Evolutionary conservation across 1,140 invertebrate genomes (phyloP).

Genomic region (Centruroides sculpturatus): DNA sequence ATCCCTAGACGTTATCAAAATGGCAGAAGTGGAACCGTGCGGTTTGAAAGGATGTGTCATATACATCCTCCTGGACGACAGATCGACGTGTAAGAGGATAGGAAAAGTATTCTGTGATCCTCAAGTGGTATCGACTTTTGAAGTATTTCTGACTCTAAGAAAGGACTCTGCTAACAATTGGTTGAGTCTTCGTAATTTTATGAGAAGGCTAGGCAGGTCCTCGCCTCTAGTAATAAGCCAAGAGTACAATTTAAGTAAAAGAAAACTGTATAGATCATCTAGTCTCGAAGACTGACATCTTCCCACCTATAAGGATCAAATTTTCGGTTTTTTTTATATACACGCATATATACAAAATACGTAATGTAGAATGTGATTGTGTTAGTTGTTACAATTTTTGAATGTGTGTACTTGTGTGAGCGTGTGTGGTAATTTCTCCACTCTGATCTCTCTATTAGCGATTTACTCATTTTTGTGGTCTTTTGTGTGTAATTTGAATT

Average conservation of each 20-base stretch:
- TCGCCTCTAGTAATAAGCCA: slow-evolving; percentile 70
- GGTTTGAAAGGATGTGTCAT: slow-evolving; percentile 42
- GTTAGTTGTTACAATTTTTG: too few species aligned
- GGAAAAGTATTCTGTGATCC: slow-evolving; percentile 61
- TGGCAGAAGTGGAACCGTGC: slow-evolving; percentile 70
- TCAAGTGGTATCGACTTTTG: slow-evolving; percentile 66
- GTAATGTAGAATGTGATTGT: too few species aligned
- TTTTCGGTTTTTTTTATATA: too few species aligned
- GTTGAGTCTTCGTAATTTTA: slow-evolving; percentile 51
- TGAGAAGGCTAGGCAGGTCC: slow-evolving; percentile 58
- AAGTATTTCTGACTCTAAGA: slow-evolving; percentile 67
- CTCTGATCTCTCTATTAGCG: too few species aligned
- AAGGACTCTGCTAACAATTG: slow-evolving; percentile 52
- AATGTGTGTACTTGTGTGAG: too few species aligned
- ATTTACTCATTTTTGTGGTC: too few species aligned
- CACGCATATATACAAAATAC: too few species aligned
- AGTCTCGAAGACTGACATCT: too few species aligned
- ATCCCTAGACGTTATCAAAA: slow-evolving; percentile 52
- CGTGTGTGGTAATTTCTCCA: too few species aligned
- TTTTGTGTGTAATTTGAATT: too few species aligned
- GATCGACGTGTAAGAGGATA: slow-evolving; percentile 32
- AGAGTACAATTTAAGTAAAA: slow-evolving; percentile 65
- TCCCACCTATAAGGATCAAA: too few species aligned
- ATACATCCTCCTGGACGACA: slow-evolving; percentile 24
- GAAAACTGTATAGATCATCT: slow-evolving; percentile 58